Evolutionary conservation across 2,113 vertebrate genomes (phyloP).

Genomic region (Planiliza haematocheilus): DNA sequence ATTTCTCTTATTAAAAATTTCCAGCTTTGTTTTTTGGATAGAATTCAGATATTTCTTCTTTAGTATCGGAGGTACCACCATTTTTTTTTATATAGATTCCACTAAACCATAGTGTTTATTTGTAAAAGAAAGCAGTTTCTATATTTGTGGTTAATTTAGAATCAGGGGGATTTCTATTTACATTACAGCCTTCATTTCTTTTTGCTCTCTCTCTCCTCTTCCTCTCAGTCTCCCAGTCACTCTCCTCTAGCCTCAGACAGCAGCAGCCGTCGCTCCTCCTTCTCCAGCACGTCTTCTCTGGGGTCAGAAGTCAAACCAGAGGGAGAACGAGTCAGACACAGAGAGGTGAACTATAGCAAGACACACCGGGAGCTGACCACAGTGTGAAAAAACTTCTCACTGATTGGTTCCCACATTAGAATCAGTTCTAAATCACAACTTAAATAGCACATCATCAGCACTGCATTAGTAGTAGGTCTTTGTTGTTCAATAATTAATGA

Average conservation of each 20-base stretch:
- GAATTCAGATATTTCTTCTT: neutral
- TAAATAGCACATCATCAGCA: neutral
- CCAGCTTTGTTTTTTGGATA: no score
- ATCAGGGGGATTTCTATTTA: neutral
- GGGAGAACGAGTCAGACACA: constrained; percentile 80
- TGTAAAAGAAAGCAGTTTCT: no score
- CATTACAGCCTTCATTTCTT: neutral
- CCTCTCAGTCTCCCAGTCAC: constrained; percentile 79
- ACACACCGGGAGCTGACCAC: neutral
- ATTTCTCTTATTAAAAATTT: no score
- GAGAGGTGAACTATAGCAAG: constrained; percentile 81
- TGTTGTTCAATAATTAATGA: no score
- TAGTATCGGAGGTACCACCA: no score
- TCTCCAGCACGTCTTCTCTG: constrained; percentile 89
- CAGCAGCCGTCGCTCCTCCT: constrained; percentile 89
- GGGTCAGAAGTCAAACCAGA: constrained; percentile 82
- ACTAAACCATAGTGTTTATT: no score
- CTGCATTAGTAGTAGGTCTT: no score
- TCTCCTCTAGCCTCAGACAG: constrained; percentile 86
- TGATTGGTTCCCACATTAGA: no score
- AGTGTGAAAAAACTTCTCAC: no score
- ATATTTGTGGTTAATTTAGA: neutral
- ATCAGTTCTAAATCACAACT: neutral
- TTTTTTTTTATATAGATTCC: neutral
- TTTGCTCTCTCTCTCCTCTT: neutral